phyloP scores from a whole-genome alignment of 2,797 vertebrate species.

The Acanthornis magna region DNA sequence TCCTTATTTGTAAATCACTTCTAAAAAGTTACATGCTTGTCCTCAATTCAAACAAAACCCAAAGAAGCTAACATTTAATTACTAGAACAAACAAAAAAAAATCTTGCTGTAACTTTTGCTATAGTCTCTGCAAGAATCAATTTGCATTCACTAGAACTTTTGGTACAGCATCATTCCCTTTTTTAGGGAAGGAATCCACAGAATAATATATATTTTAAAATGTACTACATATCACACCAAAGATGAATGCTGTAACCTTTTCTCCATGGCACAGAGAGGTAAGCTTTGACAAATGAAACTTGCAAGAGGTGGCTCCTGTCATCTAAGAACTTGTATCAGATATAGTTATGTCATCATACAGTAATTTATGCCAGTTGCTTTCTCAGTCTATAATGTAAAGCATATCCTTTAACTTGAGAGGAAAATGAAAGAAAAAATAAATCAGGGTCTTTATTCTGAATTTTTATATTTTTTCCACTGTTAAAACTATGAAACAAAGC shows the following conservation, averaged over 20 bases:
- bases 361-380: constrained; percentile 22
- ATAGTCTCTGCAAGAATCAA: background rate
- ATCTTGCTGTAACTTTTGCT: background rate
- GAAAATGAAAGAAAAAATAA: background rate
- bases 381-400: background rate
- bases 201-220: background rate
- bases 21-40: background rate
- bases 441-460: background rate
- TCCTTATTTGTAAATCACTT: background rate
- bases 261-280: background rate
- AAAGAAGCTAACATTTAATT: background rate
- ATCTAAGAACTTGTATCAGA: constrained; percentile 22
- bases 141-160: background rate
- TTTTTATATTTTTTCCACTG: background rate
- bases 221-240: background rate
- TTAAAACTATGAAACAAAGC: background rate
- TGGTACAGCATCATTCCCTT: background rate
- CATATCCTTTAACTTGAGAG: background rate
- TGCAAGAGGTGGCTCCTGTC: constrained; percentile 37
- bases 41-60: background rate
- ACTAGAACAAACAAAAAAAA: background rate
- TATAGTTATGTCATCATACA: background rate
- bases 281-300: constrained; percentile 49
- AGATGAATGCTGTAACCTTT: constrained; percentile 56
- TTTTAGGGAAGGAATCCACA: background rate